These are phyloP conservation scores for Drosophila merina DNA, from an alignment of 2,888 invertebrate species.

Conservation along the genomic window DNA sequence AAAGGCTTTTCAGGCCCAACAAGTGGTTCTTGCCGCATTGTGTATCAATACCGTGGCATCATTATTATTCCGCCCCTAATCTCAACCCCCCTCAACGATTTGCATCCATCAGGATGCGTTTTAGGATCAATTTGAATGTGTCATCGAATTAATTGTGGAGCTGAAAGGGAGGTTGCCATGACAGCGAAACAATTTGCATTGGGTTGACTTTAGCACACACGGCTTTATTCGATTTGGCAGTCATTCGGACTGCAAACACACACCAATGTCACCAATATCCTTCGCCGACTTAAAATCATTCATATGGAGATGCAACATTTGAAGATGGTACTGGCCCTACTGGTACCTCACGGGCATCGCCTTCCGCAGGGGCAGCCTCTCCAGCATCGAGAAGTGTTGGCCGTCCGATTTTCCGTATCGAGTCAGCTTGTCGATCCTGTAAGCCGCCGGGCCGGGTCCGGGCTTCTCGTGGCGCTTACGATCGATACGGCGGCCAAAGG, in stretches of 20 bases:
- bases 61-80: neutral
- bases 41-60: conserved; percentile 32
- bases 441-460: conserved; percentile 63
- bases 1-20: conserved; percentile 37
- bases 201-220: conserved; percentile 3
- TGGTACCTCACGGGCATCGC: neutral
- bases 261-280: neutral
- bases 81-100: neutral
- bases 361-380: conserved; percentile 45
- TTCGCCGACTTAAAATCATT: neutral
- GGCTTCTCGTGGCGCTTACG: conserved; percentile 19
- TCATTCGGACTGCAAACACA: neutral
- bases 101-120: conserved; percentile 27
- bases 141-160: conserved; percentile 38
- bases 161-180: conserved; percentile 12
- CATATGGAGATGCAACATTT: neutral
- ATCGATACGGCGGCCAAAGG: conserved; percentile 47
- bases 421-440: conserved; percentile 58
- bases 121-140: conserved; percentile 27
- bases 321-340: neutral
- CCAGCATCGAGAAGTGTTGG: conserved; percentile 50
- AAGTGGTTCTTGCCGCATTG: conserved; percentile 47
- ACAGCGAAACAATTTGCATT: conserved; percentile 10
- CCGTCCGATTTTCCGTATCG: conserved; percentile 52
- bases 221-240: conserved; percentile 8